Base-by-base conservation (phyloP, 2,113 vertebrate genomes). In the Galemys pyrenaicus region DNA sequence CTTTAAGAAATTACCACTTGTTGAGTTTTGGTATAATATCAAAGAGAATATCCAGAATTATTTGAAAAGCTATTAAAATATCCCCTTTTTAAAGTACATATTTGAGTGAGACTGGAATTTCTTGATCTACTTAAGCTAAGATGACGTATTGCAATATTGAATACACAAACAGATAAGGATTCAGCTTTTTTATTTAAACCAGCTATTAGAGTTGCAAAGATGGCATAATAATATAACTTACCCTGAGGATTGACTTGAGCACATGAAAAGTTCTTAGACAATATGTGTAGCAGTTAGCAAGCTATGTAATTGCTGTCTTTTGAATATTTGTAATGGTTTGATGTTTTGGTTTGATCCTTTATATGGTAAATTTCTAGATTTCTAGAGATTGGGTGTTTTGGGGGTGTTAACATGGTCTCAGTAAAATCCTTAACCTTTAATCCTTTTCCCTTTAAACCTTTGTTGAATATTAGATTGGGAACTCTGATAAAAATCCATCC, bases 11-110 rank as follows among this genome's bases (percentile, higher is more conserved):
- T 64, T 44, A 32, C 6, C 30, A 41, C 82, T 79, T 94, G 75
- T 41, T 81, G 82, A 82, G 82, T 91, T 91, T 87, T 75, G 75
- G 49, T 87, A 30, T 39, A 91, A 26, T 91, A 75, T 87, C 49
- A 54, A 87, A 81, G 84, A 80, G 68, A 87, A 77, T 82, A 87
- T 46, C 65, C 32, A 62, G 56, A 87, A 94, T 77, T 68, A 87
- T 87, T 91, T 83, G 94, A 56, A 62, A 87, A 83, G 35, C 77
- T 87, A 35, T 70, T 51, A 70, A 87, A 87, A 60, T 62, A 37
- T n/a, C 67, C 19, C 82, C 32, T 70, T 87, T 74, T 87, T 35
- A 11, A 77, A 87, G 51, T 75, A 86, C 20, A 8, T 65, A 91
- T 51, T 82, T 70, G 51, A 77, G 15, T 88, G 41, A 95, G 35